Conservation (phyloP, 2,888 invertebrate genomes). For the Nycteola revayana region DNA sequence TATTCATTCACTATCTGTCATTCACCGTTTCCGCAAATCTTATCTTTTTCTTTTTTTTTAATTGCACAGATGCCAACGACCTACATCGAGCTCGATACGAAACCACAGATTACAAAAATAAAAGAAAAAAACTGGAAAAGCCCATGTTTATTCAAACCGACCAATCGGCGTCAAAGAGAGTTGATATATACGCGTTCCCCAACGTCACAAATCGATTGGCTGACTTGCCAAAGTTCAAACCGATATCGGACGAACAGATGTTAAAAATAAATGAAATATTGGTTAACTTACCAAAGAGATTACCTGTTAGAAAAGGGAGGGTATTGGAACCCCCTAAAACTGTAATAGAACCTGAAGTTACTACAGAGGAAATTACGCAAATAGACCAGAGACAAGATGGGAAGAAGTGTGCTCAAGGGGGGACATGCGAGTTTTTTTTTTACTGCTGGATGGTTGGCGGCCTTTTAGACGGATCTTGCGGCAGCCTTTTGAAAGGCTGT, state of each 20-base stretch:
- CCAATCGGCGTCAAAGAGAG: slow-evolving; percentile 42
- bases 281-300: slow-evolving; percentile 44
- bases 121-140: slow-evolving; percentile 51
- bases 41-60: slow-evolving; percentile 45
- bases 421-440: slow-evolving; percentile 94
- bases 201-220: slow-evolving; percentile 47
- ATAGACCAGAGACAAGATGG: slow-evolving; percentile 59
- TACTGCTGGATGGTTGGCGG: slow-evolving; percentile 96
- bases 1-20: slow-evolving; percentile 11
- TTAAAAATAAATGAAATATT: slow-evolving; percentile 61
- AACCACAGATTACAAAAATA: slow-evolving; percentile 34
- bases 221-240: slow-evolving; percentile 65
- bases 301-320: slow-evolving; percentile 49
- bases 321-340: slow-evolving; percentile 34
- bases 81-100: slow-evolving; percentile 69
- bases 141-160: slow-evolving; percentile 73
- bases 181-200: slow-evolving; percentile 48
- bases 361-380: slow-evolving; percentile 20
- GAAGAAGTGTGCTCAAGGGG: slow-evolving; percentile 85
- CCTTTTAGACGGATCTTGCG: slow-evolving; percentile 91
- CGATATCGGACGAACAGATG: slow-evolving; percentile 72
- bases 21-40: slow-evolving; percentile 35
- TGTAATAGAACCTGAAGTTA: slow-evolving; percentile 8
- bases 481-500: slow-evolving; percentile 91
- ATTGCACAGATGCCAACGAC: slow-evolving; percentile 72